phyloP scores from a whole-genome alignment of 2,797 vertebrate genomes.

The Bradypus variegatus region DNA sequence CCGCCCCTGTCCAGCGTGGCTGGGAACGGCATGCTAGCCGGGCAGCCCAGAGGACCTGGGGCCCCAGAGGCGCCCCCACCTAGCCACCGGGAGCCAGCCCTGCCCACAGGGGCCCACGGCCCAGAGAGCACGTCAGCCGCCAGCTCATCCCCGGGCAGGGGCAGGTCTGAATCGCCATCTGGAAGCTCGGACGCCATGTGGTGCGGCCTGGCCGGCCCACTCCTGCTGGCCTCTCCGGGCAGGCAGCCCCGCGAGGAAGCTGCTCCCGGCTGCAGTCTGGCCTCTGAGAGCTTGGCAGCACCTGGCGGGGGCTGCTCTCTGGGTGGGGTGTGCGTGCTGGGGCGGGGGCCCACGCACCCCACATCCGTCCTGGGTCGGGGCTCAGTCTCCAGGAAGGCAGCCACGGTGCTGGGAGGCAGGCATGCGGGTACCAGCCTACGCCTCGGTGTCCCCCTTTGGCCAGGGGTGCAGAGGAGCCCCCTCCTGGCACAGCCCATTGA shows the following conservation, averaged over 20 bases:
- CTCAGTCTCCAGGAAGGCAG: no score
- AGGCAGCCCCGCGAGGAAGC: no score
- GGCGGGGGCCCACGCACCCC: no score
- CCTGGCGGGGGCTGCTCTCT: no score
- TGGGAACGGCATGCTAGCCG: no score
- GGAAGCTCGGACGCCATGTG: not conserved
- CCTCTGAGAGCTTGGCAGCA: no score
- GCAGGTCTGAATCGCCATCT: not conserved
- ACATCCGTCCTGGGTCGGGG: not conserved
- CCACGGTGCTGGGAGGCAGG: not conserved
- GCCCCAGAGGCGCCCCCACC: no score
- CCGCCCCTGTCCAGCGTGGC: no score
- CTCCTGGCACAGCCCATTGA: not conserved
- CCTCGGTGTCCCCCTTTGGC: not conserved
- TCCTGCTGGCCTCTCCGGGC: not conserved
- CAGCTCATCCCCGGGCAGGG: not conserved
- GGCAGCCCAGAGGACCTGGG: not conserved
- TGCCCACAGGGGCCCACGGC: not conserved
- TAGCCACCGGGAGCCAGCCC: not conserved
- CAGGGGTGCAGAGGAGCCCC: no score
- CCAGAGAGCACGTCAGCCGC: not conserved
- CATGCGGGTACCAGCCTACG: not conserved
- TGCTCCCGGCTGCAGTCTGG: no score
- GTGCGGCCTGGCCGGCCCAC: not conserved
- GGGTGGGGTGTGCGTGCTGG: not conserved